Percentiles rank a stretch among this genome's conserved stretches.
These are phyloP conservation scores for Esox niger DNA, from an alignment of 2,113 vertebrate genomes.

Conservation along the genomic window DNA sequence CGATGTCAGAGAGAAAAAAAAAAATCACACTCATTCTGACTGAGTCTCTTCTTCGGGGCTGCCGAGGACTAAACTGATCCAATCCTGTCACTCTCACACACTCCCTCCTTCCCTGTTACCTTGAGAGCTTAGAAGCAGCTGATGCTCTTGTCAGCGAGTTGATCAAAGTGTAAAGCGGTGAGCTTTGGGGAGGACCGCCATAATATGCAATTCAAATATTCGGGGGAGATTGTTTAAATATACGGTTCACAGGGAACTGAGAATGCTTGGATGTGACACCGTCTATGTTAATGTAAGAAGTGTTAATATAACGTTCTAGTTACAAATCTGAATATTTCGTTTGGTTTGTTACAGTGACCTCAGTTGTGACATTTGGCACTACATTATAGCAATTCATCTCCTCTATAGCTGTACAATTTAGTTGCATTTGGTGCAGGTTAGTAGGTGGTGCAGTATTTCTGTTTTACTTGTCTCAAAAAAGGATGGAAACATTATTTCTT, in stretches of 20 bases:
- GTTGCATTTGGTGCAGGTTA: slow-evolving; percentile 12
- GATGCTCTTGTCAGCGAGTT: slow-evolving; percentile 45
- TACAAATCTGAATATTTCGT: slow-evolving; percentile 39
- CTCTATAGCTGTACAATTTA: slow-evolving; percentile 2
- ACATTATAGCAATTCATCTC: slow-evolving; percentile 40
- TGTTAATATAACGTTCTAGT: slow-evolving; percentile 41
- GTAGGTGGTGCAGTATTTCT: slow-evolving; percentile 9
- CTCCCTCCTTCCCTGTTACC: slow-evolving; percentile 20
- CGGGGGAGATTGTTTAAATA: slow-evolving; percentile 40
- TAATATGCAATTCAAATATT: slow-evolving; percentile 37
- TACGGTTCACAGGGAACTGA: slow-evolving; percentile 29
- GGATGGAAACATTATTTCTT: slow-evolving; percentile 12
- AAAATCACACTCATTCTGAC: neutral
- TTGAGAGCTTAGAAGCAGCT: slow-evolving; percentile 39
- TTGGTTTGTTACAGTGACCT: slow-evolving; percentile 24
- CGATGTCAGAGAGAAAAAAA: neutral
- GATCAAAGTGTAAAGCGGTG: slow-evolving; percentile 47
- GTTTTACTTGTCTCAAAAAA: slow-evolving; percentile 8
- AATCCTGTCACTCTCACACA: neutral
- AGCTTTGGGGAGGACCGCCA: slow-evolving; percentile 37
- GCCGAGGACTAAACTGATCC: neutral
- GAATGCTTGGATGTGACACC: slow-evolving; percentile 27
- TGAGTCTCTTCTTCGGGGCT: neutral
- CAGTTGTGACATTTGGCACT: slow-evolving; percentile 29
- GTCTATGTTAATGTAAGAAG: slow-evolving; percentile 43